Conservation (phyloP, 2,888 invertebrate genomes). For the Volucella zonaria region DNA sequence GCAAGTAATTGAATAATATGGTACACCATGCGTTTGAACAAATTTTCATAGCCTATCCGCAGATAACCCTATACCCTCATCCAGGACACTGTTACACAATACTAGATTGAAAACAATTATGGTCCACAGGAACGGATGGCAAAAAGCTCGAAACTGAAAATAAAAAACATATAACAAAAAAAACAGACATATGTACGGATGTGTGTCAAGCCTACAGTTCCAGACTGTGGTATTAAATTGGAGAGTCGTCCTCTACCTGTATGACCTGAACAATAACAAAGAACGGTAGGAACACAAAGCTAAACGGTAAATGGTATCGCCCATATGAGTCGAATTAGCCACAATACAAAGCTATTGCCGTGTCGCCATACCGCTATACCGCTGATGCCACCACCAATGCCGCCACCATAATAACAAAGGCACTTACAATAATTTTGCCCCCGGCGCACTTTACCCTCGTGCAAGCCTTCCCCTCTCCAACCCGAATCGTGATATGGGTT, state of each 20-base stretch:
- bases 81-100: slow-evolving; percentile 22
- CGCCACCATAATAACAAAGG: slow-evolving; percentile 48
- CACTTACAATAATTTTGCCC: slow-evolving; percentile 65
- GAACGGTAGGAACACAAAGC: slow-evolving; percentile 29
- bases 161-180: not conserved
- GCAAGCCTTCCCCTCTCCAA: not conserved
- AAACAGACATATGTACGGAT: not conserved
- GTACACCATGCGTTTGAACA: slow-evolving; percentile 26
- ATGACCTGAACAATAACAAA: slow-evolving; percentile 26
- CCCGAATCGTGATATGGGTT: not conserved
- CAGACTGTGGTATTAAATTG: slow-evolving; percentile 16
- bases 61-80: slow-evolving; percentile 14
- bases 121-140: slow-evolving; percentile 21
- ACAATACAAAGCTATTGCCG: slow-evolving; percentile 45
- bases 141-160: not conserved
- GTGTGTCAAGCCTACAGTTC: slow-evolving; percentile 5
- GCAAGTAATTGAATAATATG: slow-evolving; percentile 49
- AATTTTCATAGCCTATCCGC: slow-evolving; percentile 37
- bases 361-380: slow-evolving; percentile 6
- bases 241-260: slow-evolving; percentile 23
- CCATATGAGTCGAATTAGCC: slow-evolving; percentile 62
- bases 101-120: slow-evolving; percentile 44
- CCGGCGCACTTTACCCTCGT: slow-evolving; percentile 41
- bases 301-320: slow-evolving; percentile 57
- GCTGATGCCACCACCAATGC: slow-evolving; percentile 13